These are phyloP conservation scores for Ophthalmolycus amberensis DNA, from an alignment of 2,113 vertebrate species.

Conservation along the genomic window DNA sequence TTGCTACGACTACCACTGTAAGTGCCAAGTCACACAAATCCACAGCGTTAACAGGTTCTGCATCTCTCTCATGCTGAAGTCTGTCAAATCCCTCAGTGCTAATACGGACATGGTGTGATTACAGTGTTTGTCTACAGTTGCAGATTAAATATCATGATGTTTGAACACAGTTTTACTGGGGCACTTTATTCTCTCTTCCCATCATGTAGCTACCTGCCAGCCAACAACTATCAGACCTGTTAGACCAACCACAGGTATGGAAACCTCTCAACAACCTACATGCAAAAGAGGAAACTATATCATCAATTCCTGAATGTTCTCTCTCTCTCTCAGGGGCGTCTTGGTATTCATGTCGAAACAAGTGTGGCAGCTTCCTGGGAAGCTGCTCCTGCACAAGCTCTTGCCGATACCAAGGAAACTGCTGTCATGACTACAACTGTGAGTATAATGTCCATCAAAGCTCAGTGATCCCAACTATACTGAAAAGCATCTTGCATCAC, in stretches of 20 bases:
- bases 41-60: background rate
- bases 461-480: background rate
- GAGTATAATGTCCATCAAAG: constrained; percentile 19
- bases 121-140: background rate
- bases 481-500: too few relatives aligned
- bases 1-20: constrained; percentile 66
- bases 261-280: background rate
- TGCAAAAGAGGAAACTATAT: background rate
- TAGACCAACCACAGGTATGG: background rate
- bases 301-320: background rate
- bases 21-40: constrained; percentile 8
- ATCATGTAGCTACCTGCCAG: constrained; percentile 15
- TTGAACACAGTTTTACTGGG: background rate
- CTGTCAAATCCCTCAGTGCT: background rate
- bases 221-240: background rate
- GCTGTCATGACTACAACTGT: constrained; percentile 70
- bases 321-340: background rate
- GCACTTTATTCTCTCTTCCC: background rate
- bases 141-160: background rate
- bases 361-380: constrained; percentile 32
- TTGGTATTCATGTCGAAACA: constrained; percentile 48
- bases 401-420: constrained; percentile 67
- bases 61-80: background rate
- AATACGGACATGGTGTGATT: background rate
- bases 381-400: constrained; percentile 69